Base-by-base conservation (phyloP, 2,888 invertebrate genomes). In the Monoplex corrugatus region DNA sequence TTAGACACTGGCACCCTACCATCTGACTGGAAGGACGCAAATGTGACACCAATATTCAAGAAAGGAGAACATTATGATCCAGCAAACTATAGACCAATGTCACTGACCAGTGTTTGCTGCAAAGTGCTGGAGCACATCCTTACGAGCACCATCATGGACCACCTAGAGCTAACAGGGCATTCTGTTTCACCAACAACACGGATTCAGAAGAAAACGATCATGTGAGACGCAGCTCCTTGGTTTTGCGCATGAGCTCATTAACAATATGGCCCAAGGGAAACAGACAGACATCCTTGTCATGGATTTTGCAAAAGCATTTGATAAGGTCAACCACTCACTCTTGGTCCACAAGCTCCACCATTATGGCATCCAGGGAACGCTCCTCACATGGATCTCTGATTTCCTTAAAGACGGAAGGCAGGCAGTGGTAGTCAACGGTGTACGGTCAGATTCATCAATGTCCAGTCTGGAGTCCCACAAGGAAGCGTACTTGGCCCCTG, bases 261-360 rank as follows among this genome's bases (percentile, higher is more conserved):
- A 40, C 5, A 43, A 40, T n/a, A 23, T 43, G 43, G 80, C 5
- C 23, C 40, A 43, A 28, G 86, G 86, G 5, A 40, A 68, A n/a
- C 63, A 86, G 35, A 43, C 50, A 43, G 86, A 86, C n/a, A 8
- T 68, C 63, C 35, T 86, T 23, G 38, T 86, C 68, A 16, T 40
- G 0, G 86, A 86, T n/a, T 86, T 86, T n/a, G n/a, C 38, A 16
- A 86, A 86, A 68, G 86, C 63, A 8, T 86, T 68, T 35, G 72
- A 86, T 35, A 38, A 68, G 40, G 68, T 86, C 5, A 86, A 63
- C 63, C 86, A 86, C 86, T 32, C 40, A 28, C 43, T 86, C 16
- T 40, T 86, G 32, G 23, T 86, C 28, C 86, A 86, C 43, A 68
- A 40, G 43, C 86, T 86, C n/a, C 86, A 63, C 10, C 63, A 35